A percentile compares a stretch with the other conserved stretches of the same genome.
phyloP scores from a whole-genome alignment of 2,113 vertebrate genomes.

The Sakesphorus luctuosus region DNA sequence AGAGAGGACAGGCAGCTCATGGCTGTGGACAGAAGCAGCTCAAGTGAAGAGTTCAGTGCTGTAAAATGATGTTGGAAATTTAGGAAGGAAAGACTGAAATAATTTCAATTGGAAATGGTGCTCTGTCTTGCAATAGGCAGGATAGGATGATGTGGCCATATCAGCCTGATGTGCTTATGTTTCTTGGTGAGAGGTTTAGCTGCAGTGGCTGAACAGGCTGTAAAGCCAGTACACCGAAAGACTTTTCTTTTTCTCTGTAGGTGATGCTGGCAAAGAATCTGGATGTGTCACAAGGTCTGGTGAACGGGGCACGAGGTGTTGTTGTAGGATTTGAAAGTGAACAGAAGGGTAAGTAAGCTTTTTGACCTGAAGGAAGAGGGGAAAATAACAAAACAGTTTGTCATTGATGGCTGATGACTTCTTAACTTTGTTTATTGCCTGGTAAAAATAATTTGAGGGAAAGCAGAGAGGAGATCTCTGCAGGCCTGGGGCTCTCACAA shows the following conservation, averaged over 20 bases:
- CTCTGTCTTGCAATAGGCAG: not conserved
- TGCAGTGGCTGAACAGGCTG: not conserved
- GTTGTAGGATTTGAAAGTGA: conserved; percentile 86
- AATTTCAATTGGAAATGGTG: not conserved
- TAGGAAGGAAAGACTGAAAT: not conserved
- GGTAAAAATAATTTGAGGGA: not conserved
- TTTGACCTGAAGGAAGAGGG: not conserved
- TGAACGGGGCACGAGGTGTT: conserved; percentile 93
- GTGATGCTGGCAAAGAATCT: conserved; percentile 97
- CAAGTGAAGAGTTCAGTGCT: not conserved
- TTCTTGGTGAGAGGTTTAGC: not conserved
- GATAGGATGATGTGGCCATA: not conserved
- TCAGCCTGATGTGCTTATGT: not conserved
- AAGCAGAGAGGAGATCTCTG: not conserved
- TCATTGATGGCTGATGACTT: not conserved
- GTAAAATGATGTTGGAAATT: not conserved
- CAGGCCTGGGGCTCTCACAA: not conserved
- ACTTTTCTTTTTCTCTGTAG: conserved; percentile 63
- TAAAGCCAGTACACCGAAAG: not conserved
- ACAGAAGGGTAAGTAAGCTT: conserved; percentile 77
- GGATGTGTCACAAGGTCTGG: conserved; percentile 88
- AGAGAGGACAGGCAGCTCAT: not conserved
- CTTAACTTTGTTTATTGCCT: not conserved
- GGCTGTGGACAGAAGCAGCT: not conserved
- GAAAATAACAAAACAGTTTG: not conserved